Evolutionary conservation across 2,888 invertebrate species (phyloP), one percentile per base, ranked within the genome.

Genomic region (Pollenia labialis): DNA sequence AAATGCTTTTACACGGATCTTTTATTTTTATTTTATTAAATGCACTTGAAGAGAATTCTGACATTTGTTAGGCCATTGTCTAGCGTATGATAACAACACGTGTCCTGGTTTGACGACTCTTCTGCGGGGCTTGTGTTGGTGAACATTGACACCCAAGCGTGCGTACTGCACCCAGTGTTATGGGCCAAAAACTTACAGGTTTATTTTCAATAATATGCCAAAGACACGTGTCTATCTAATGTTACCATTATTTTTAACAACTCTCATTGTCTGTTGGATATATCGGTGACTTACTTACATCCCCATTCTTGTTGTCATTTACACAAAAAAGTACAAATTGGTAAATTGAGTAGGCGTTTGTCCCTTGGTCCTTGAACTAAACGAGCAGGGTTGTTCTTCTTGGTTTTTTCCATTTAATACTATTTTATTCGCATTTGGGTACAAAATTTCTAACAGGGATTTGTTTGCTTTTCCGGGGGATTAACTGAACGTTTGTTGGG

Each of bases 161-260:
- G 60, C n/a, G 50, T 71, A 72, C 16, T 52, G 12, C 60, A 46
- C 52, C 52, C 44, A 60, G 11, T 54, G 14, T 81, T 60, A 74
- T 72, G 72, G 52, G n/a, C 23, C 10, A 58, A 52, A 60, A 75
- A 80, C 89, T 23, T 42, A 56, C 81, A 46, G 80, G 74, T 68
- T 74, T 14, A 48, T 42, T 76, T 60, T 58, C 58, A 66, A 88
- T 91, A 91, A 92, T 90, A 91, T 89, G 91, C 91, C 44, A 84
- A 89, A 88, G 91, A 89, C 92, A 92, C 92, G 92, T 92, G 92
- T 88, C 92, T 23, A 76, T 32, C 79, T 85, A 88, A 88, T 89
- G 88, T 74, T 72, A 74, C 82, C 88, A 90, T 89, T 90, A 89
- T 84, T 89, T 88, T 88, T 89, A 85, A 85, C 68, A 87, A 76